Conservation (phyloP, 2,113 vertebrate species). For the Gopherus flavomarginatus region DNA sequence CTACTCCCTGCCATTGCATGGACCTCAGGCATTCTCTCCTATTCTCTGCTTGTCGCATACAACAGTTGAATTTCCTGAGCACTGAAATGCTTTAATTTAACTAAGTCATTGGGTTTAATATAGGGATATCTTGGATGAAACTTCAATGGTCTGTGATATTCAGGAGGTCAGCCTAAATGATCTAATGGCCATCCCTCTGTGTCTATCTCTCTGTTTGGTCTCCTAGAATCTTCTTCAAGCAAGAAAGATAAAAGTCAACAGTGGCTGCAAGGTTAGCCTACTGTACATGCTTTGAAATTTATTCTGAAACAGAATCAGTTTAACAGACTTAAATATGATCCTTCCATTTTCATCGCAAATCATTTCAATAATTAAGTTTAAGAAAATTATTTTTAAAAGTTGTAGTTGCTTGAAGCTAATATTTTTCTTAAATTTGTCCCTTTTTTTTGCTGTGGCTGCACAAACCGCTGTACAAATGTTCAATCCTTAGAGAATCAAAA, state of each 20-base stretch:
- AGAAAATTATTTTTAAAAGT: not conserved
- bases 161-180: too few relatives aligned
- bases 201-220: too few relatives aligned
- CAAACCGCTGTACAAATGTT: not conserved
- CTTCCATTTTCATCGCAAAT: not conserved
- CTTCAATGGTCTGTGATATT: too few relatives aligned
- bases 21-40: too few relatives aligned
- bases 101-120: too few relatives aligned
- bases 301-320: slow-evolving; percentile 3
- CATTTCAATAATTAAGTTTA: not conserved
- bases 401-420: not conserved
- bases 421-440: not conserved
- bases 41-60: too few relatives aligned
- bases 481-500: not conserved
- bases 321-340: not conserved
- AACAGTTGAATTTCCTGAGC: too few relatives aligned
- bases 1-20: too few relatives aligned
- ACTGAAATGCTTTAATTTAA: too few relatives aligned
- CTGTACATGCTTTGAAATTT: not conserved
- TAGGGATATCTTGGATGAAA: too few relatives aligned
- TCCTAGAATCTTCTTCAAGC: too few relatives aligned
- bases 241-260: not conserved
- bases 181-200: too few relatives aligned
- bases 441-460: not conserved
- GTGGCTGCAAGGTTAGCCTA: not conserved